Evolutionary conservation across 2,888 invertebrate genomes (phyloP), one percentile per base, ranked within the genome.

Genomic region (Eudasyphora cyanicolor): DNA sequence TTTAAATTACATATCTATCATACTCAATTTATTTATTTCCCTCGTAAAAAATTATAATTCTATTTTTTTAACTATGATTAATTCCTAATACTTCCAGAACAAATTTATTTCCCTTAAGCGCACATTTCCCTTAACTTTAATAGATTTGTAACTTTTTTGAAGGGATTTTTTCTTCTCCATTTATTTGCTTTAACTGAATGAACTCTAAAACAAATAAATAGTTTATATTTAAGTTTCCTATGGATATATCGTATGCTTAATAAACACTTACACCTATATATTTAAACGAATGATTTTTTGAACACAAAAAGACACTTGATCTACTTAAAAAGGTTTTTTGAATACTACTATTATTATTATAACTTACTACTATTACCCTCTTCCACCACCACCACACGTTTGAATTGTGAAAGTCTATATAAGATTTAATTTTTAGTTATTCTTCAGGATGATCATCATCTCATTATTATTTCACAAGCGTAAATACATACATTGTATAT

Each of bases 11-110:
- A 51, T n/a, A 67, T 51, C 19, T 21, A 27, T 51, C 51, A 71
- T 71, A 71, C 70, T 71, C 70, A 71, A 17, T 51, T 57, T 73
- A n/a, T 57, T 73, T 8, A n/a, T n/a, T n/a, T n/a, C 8, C 2
- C n/a, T 49, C 1, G n/a, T 14, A 57, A 57, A 27, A 60, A n/a
- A 32, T n/a, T n/a, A n/a, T 14, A 57, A 27, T 57, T 57, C 27
- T 12, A 57, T 7, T 21, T 10, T n/a, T 27, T 57, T 57, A 27
- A 24, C 1, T 14, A 62, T 17, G 2, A 27, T 60, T 29, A 8
- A 60, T 27, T 60, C 29, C 4, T 60, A 35, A 35, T 17, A 5
- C 4, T 29, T 64, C 19, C 21, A 35, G 32, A 35, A 35, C 38
- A 35, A 35, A 19, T 70, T 4, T n/a, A n/a, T 70, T 29, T 51